Percentiles rank a stretch among this genome's conserved stretches.
Conservation (phyloP, 2,797 vertebrate species). For the Sus cebifrons region DNA sequence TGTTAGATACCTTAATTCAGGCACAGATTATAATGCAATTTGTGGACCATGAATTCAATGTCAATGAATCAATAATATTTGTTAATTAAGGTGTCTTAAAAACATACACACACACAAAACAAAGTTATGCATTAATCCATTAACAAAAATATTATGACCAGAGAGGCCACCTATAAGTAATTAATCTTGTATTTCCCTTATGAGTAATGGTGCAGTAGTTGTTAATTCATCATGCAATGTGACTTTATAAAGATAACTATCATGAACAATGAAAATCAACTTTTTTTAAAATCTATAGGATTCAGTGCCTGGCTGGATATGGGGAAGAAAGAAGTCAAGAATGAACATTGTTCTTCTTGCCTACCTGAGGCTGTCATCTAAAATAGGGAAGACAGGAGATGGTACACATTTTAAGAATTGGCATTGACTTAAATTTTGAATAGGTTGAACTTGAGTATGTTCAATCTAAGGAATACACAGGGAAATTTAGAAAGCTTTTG, state of each 20-base stretch:
- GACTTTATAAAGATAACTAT: background rate
- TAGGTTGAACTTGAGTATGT: background rate
- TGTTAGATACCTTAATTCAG: background rate
- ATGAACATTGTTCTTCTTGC: background rate
- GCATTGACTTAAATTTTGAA: constrained; percentile 26
- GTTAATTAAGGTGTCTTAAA: constrained; percentile 35
- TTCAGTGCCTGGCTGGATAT: background rate
- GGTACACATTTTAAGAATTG: background rate
- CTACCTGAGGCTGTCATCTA: background rate
- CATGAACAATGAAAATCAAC: constrained; percentile 18
- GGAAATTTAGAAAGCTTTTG: background rate
- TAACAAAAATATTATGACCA: background rate
- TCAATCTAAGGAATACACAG: background rate
- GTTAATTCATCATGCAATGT: background rate
- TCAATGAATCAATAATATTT: background rate
- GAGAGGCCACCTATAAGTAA: background rate
- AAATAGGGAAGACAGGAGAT: background rate
- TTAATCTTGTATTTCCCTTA: background rate
- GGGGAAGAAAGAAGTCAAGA: background rate
- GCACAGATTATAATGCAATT: background rate
- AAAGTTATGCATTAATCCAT: background rate
- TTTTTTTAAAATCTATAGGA: constrained; percentile 31
- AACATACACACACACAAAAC: background rate
- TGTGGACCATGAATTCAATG: background rate
- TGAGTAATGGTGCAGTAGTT: background rate